Evolutionary conservation across 1,140 invertebrate genomes (phyloP), one percentile per base, ranked within the genome.

Genomic region (Augochlora pura): DNA sequence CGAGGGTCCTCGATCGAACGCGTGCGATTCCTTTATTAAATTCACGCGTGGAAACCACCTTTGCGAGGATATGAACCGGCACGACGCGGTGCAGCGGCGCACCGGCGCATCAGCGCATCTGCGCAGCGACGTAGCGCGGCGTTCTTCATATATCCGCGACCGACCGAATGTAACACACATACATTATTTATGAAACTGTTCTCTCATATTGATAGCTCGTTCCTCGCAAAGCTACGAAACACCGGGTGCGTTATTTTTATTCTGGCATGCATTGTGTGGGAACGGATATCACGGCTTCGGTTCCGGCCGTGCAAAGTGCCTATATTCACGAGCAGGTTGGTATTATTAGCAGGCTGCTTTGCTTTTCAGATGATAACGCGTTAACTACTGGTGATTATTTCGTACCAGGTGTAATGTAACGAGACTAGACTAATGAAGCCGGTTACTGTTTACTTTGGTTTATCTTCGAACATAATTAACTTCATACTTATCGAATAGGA

Each of bases 21-120:
- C 52, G 64, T 23, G 46, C 39, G 25, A 69, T 38, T 69, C 46
- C 74, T 68, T 69, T 76, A 76, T 62, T 69, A 60, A 76, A 76
- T 68, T 76, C 32, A 23, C 59, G 7, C 14, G 16, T 18, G 16
- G 18, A 5, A 21, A 12, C 42, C 25, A 10, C 25, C 25, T 12
- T 12, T 25, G 54, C 21, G 8, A 21, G 54, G n/a, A 25, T 39
- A 18, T 18, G 18, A 32, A 21, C 8, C 32, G 52, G 14, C 60
- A 16, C 16, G 23, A 14, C 23, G 70, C 14, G 25, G 59, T 38
- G 32, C 32, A 32, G 32, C 32, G 32, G 32, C 4, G 32, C 32
- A 32, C 1, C 32, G 32, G 32, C 4, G 32, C 32, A 32, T 18
- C 12, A 9, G 38, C 18, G 65, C 42, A 52, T 8, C 18, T 16